These are phyloP conservation scores for Scaptodrosophila latifasciaeformis DNA, from an alignment of 2,888 invertebrate species.

Conservation along the genomic window DNA sequence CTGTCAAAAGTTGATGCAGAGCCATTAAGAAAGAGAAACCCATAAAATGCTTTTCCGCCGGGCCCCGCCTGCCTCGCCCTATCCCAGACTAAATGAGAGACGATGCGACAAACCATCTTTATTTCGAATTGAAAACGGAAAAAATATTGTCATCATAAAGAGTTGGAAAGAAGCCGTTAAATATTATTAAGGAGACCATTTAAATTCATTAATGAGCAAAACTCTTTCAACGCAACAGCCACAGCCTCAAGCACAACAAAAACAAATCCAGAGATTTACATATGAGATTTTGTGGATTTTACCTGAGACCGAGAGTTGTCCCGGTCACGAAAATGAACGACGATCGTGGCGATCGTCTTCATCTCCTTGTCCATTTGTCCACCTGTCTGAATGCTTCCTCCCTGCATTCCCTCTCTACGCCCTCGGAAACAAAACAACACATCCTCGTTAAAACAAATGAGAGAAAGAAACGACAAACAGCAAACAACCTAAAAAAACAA, in stretches of 20 bases:
- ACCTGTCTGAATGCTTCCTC: constrained; percentile 1
- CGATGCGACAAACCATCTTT: too few relatives aligned
- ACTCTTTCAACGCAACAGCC: constrained; percentile 36
- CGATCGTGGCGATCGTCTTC: constrained; percentile 33
- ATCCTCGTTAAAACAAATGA: constrained; percentile 56
- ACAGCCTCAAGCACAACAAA: constrained; percentile 15
- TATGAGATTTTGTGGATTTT: constrained; percentile 45
- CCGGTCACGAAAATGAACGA: constrained; percentile 56
- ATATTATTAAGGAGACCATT: constrained; percentile 75
- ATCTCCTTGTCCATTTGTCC: constrained; percentile 9
- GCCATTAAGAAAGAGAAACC: constrained; percentile 62
- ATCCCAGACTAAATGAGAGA: too few relatives aligned
- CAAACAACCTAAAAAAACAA: constrained; percentile 44
- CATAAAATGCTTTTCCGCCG: constrained; percentile 39
- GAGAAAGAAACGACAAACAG: too few relatives aligned
- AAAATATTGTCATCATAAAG: constrained; percentile 74
- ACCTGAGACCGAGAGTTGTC: constrained; percentile 43
- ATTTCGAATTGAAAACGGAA: constrained; percentile 15
- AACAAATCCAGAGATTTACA: constrained; percentile 50
- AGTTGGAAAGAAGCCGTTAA: constrained; percentile 74
- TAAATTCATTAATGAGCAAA: constrained; percentile 75
- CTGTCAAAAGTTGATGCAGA: constrained; percentile 63
- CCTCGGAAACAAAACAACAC: constrained; percentile 16
- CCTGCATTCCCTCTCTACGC: constrained; percentile 20
- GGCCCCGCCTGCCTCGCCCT: constrained; percentile 5